Evolutionary conservation across 2,113 vertebrate genomes (phyloP).

Genomic region (Corapipo altera): DNA sequence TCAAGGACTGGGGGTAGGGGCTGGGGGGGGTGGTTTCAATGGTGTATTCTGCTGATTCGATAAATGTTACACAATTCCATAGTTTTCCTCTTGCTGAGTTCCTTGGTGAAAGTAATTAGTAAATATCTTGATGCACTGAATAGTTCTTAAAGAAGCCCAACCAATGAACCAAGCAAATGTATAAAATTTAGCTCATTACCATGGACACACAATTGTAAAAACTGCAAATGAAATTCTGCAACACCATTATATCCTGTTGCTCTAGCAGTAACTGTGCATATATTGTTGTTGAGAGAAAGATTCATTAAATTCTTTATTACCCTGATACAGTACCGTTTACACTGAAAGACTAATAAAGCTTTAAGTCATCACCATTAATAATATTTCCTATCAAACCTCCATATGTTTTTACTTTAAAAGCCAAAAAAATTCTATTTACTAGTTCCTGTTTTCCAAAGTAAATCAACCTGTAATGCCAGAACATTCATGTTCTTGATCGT

Average conservation of each 20-base stretch:
- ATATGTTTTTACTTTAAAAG: neutral
- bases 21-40: neutral
- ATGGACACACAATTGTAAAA: neutral
- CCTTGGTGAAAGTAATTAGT: neutral
- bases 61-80: neutral
- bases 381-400: neutral
- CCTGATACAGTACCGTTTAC: neutral
- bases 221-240: neutral
- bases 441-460: neutral
- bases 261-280: neutral
- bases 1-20: fast-evolving
- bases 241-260: neutral
- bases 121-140: neutral
- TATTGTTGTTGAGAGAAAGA: neutral
- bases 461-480: neutral
- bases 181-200: neutral
- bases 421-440: neutral
- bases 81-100: neutral
- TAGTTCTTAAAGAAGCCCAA: neutral
- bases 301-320: neutral
- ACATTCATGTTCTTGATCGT: neutral
- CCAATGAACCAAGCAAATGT: neutral
- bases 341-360: neutral
- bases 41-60: neutral
- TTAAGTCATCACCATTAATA: neutral